Evolutionary conservation across 35 echinoderm and acorn worm genomes (phyloP), one percentile per base, ranked within the genome.

Genomic region (Chiridota heheva): DNA sequence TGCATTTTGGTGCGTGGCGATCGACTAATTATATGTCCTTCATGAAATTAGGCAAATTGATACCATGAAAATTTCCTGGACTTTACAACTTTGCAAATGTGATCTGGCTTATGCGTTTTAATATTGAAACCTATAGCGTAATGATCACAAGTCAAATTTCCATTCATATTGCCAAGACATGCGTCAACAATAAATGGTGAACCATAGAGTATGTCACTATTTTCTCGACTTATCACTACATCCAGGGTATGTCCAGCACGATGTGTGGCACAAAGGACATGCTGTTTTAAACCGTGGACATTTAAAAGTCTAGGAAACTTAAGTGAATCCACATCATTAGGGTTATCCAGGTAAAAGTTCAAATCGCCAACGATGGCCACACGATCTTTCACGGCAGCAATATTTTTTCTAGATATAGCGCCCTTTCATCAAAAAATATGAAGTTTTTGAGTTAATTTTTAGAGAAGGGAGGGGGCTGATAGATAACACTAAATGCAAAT

Each of bases 141-240:
- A 44, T 72, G 69, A 44, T 72, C 69, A 46, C 69, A 42, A 44
- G 69, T 72, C 26, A 72, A 7, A 42, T 72, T 72, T 41, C 69
- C 38, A 2, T 42, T 12, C 36, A 22, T 6, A 22, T 72, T 42
- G 5, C 38, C 69, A 15, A 72, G 7, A n/a, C 41, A 44, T 27
- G 69, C 13, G 46, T 72, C 69, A 2, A 44, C 69, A 46, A 72
- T 72, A 22, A 24, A 42, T 44, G 69, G 69, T 40, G 69, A n/a
- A 25, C 36, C 69, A 36, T 5, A 30, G 10, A 72, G 38, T 16
- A 72, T 72, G 37, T 4, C 48, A 53, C 22, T 22, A 53, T 10
- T 53, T 22, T 53, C 48, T 13, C 36, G 68, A 38, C 2, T 72
- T 16, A 72, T 72, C 1, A 72, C 68, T 42, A 44, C 68, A n/a